Percentiles rank a stretch among this genome's conserved stretches.
Evolutionary conservation across 2,797 vertebrate species (phyloP).

Genomic region (Chelonia mydas): DNA sequence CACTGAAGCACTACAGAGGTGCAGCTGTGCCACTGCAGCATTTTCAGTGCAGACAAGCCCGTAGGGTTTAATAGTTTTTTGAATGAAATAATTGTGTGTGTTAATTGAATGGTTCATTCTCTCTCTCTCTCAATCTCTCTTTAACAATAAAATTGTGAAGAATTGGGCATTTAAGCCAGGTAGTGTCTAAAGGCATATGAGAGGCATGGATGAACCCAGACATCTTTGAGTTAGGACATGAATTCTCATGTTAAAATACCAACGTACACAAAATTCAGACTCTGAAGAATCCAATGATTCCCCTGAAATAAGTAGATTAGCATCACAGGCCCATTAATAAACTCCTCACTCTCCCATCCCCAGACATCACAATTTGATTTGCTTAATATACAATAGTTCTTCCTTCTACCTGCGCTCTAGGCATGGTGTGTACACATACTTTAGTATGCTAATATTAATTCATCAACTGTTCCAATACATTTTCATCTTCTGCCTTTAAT

Average conservation of each 20-base stretch:
- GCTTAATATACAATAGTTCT: neutral
- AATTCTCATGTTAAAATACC: too few species aligned
- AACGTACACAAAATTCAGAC: neutral
- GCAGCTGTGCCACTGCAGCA: too few species aligned
- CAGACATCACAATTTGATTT: neutral
- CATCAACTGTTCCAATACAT: constrained; percentile 21
- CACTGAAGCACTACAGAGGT: too few species aligned
- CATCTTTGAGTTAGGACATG: neutral
- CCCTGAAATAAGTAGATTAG: neutral
- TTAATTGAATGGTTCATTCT: neutral
- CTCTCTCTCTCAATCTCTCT: neutral
- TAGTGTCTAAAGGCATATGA: accelerated
- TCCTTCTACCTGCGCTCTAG: constrained; percentile 1
- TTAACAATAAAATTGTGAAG: neutral
- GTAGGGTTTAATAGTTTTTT: neutral
- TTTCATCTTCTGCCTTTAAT: constrained; percentile 20
- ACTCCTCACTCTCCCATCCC: neutral
- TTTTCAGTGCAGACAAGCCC: too few species aligned
- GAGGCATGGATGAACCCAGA: neutral
- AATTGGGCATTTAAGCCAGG: neutral
- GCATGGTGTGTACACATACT: constrained; percentile 14
- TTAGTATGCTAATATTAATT: neutral
- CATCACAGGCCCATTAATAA: constrained; percentile 26
- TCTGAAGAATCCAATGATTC: neutral
- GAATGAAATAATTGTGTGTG: neutral